Evolutionary conservation across 2,113 vertebrate genomes (phyloP).

Genomic region (Echinops telfairi): DNA sequence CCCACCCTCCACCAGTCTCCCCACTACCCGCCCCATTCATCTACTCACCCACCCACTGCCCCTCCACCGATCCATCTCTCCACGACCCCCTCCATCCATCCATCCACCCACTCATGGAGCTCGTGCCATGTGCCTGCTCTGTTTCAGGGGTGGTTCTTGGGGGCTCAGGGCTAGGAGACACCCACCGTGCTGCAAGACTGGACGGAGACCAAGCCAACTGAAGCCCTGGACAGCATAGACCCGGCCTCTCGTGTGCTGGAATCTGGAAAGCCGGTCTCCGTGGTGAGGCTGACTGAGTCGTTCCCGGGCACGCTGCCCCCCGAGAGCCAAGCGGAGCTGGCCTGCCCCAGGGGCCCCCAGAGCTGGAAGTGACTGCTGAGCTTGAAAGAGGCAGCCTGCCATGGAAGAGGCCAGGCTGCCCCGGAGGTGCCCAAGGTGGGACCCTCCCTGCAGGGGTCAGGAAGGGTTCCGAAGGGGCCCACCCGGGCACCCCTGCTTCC

Average conservation of each 20-base stretch:
- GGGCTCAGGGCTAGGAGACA: background rate
- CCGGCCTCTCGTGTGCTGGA: background rate
- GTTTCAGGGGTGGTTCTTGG: no score
- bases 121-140: background rate
- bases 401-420: no score
- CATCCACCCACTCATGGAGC: no score
- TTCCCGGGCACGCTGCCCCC: fast-evolving
- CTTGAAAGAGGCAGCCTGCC: background rate
- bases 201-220: background rate
- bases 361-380: background rate
- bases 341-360: background rate
- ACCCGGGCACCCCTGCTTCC: background rate
- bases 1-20: background rate
- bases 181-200: background rate
- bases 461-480: background rate
- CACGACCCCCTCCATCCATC: background rate
- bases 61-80: background rate
- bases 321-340: no score
- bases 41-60: no score
- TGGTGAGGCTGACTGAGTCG: background rate
- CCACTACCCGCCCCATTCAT: no score
- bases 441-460: background rate
- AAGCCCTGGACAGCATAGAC: background rate
- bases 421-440: no score
- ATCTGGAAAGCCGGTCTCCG: background rate